phyloP scores from a whole-genome alignment of 2,888 invertebrate genomes.

The Euclidia mi region DNA sequence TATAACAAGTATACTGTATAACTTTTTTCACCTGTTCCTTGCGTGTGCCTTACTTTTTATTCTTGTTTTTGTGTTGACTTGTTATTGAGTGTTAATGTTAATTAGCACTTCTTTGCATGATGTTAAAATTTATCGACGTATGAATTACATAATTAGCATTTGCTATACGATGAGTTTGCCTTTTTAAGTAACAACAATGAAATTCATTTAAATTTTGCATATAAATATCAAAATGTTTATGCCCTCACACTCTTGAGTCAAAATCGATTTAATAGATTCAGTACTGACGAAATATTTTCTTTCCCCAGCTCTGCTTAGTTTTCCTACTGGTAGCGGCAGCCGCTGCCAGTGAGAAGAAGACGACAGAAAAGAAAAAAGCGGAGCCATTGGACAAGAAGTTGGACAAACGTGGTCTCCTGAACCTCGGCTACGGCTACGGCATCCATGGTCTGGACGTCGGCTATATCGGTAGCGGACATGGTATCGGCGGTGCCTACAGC shows the following conservation, averaged over 20 bases:
- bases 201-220: no score
- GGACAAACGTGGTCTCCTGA: constrained; percentile 95
- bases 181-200: no score
- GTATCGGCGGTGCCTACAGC: constrained; percentile 88
- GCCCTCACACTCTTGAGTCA: no score
- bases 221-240: no score
- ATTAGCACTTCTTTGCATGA: constrained; percentile 14
- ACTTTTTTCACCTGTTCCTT: no score
- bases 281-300: constrained; percentile 31
- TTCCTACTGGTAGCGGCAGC: constrained; percentile 94
- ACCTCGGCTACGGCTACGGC: constrained; percentile 95
- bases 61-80: constrained; percentile 22
- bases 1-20: no score
- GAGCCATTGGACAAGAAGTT: constrained; percentile 93
- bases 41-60: constrained; percentile 35
- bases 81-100: constrained; percentile 6
- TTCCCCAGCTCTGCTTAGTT: constrained; percentile 92
- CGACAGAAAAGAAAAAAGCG: constrained; percentile 88
- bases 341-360: constrained; percentile 92
- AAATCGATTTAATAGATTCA: neutral
- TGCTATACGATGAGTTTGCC: no score
- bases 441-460: constrained; percentile 94
- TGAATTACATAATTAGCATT: constrained; percentile 20
- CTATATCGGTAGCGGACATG: constrained; percentile 91
- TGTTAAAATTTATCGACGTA: constrained; percentile 8